phyloP scores from a whole-genome alignment of 2,888 invertebrate genomes.

The Hypomecis atomaria region DNA sequence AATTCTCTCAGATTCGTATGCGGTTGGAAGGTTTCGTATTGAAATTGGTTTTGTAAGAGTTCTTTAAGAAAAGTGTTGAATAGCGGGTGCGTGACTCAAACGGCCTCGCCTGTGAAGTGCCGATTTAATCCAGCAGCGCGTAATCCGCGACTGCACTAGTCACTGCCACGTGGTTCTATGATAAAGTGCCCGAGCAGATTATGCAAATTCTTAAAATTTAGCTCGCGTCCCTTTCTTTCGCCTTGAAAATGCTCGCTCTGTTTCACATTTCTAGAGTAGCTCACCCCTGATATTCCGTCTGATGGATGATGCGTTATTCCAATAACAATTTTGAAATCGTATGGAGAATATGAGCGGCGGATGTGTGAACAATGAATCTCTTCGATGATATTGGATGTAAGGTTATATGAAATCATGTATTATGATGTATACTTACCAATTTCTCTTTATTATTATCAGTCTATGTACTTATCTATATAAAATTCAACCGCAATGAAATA shows the following conservation, averaged over 20 bases:
- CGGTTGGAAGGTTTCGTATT: slow-evolving; percentile 17
- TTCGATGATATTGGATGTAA: slow-evolving; percentile 7
- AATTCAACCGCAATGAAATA: background rate
- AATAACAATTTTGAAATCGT: slow-evolving; percentile 83
- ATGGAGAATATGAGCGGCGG: slow-evolving; percentile 75
- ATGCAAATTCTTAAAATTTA: slow-evolving; percentile 82
- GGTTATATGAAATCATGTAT: background rate
- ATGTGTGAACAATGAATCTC: slow-evolving; percentile 47
- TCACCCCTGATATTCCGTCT: slow-evolving; percentile 78
- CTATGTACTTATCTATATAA: background rate
- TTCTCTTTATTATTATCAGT: too few relatives aligned
- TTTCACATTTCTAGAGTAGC: slow-evolving; percentile 61
- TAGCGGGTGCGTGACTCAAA: slow-evolving; percentile 54
- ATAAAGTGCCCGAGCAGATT: slow-evolving; percentile 83
- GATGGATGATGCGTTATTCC: slow-evolving; percentile 85
- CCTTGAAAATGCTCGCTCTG: slow-evolving; percentile 46
- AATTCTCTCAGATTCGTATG: slow-evolving; percentile 29
- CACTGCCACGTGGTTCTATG: slow-evolving; percentile 84
- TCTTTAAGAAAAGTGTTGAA: slow-evolving; percentile 15
- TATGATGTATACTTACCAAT: too few relatives aligned
- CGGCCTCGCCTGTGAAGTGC: slow-evolving; percentile 59
- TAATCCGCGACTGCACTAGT: slow-evolving; percentile 83
- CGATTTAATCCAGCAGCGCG: slow-evolving; percentile 73
- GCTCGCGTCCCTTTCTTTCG: slow-evolving; percentile 62
- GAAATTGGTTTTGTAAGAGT: slow-evolving; percentile 15